Evolutionary conservation across 2,797 vertebrate genomes (phyloP).

Genomic region (Argentina silus): DNA sequence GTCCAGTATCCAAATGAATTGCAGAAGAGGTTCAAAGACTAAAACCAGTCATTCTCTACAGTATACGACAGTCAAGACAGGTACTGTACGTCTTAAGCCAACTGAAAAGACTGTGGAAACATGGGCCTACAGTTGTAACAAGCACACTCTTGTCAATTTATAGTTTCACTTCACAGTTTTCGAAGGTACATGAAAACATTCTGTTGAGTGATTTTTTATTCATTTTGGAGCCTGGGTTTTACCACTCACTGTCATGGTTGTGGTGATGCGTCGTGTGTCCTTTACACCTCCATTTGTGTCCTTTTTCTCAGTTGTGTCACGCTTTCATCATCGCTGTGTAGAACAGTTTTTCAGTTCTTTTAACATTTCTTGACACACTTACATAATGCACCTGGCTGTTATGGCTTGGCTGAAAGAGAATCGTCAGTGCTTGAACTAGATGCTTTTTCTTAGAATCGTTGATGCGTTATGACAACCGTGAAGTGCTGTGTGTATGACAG

Average conservation of each 20-base stretch:
- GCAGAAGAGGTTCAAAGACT: too few species aligned
- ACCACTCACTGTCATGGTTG: constrained; percentile 33
- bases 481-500: constrained; percentile 25
- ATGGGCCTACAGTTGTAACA: too few species aligned
- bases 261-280: constrained; percentile 41
- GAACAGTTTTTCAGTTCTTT: constrained; percentile 28
- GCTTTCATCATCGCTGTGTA: constrained; percentile 30
- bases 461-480: neutral
- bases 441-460: constrained; percentile 24
- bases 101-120: too few species aligned
- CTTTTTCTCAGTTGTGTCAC: constrained; percentile 33
- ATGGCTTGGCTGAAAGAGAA: constrained; percentile 53
- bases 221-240: too few species aligned
- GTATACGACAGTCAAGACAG: too few species aligned
- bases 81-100: too few species aligned
- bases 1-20: too few species aligned
- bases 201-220: too few species aligned
- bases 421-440: constrained; percentile 43
- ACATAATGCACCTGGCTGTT: constrained; percentile 51
- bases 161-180: too few species aligned
- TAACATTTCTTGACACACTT: constrained; percentile 37
- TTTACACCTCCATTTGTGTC: constrained; percentile 43
- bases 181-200: too few species aligned
- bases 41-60: too few species aligned
- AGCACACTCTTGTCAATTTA: too few species aligned